Conservation (phyloP, 2,888 invertebrate genomes). For the Cantharis rufa region DNA sequence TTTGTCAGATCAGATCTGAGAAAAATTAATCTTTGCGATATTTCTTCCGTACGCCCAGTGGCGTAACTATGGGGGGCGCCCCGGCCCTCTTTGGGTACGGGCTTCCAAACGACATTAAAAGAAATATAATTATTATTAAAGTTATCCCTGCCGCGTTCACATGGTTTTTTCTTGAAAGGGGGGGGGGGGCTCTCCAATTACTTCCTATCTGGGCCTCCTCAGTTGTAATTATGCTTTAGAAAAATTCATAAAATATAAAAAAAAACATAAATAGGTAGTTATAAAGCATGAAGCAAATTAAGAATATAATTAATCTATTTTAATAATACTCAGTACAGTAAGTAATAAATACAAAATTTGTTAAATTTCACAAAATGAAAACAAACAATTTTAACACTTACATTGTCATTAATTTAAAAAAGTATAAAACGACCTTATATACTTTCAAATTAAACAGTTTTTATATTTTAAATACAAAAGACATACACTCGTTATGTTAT, state of each 20-base stretch:
- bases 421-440: constrained; percentile 36
- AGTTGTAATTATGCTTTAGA: too few species aligned
- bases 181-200: too few species aligned
- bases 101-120: too few species aligned
- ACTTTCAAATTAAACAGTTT: background rate
- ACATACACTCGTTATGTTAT: constrained; percentile 2
- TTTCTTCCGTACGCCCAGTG: too few species aligned
- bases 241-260: background rate
- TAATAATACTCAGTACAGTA: constrained; percentile 42
- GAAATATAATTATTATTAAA: too few species aligned
- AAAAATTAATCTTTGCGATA: too few species aligned
- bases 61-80: too few species aligned
- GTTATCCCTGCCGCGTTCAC: too few species aligned
- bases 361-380: constrained; percentile 37
- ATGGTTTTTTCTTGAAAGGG: too few species aligned
- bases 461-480: background rate
- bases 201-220: too few species aligned
- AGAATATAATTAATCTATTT: constrained; percentile 43
- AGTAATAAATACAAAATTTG: constrained; percentile 42
- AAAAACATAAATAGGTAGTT: background rate
- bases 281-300: constrained; percentile 16
- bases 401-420: constrained; percentile 41
- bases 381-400: constrained; percentile 35
- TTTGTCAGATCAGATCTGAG: too few species aligned
- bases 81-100: too few species aligned